A percentile compares a stretch with the other conserved stretches of the same genome.
These are phyloP conservation scores for Maconellicoccus hirsutus DNA, from an alignment of 1,140 invertebrate species.

Conservation along the genomic window DNA sequence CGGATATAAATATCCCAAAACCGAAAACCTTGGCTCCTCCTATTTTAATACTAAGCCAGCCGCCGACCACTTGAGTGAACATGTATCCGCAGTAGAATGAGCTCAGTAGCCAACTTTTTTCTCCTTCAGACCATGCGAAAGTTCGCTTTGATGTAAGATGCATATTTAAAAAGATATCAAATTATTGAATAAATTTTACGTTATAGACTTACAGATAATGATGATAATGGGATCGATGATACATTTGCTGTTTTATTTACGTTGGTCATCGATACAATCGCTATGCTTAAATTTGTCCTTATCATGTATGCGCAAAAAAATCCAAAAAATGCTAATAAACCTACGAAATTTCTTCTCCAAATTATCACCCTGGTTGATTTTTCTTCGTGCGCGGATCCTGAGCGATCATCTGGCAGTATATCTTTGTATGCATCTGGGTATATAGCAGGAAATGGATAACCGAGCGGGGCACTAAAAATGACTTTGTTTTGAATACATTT, in stretches of 20 bases:
- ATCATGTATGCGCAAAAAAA: slow-evolving; percentile 79
- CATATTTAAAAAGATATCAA: not conserved
- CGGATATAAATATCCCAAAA: slow-evolving; percentile 63
- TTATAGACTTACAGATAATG: too few species aligned
- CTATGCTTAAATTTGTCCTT: slow-evolving; percentile 76
- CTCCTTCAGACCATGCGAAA: slow-evolving; percentile 55
- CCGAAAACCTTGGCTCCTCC: slow-evolving; percentile 63
- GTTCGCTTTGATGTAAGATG: slow-evolving; percentile 25
- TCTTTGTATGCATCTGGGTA: too few species aligned
- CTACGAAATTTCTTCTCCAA: slow-evolving; percentile 52
- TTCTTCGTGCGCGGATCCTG: not conserved
- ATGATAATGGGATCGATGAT: too few species aligned
- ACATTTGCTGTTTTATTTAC: not conserved
- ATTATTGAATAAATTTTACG: too few species aligned
- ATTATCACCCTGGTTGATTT: not conserved
- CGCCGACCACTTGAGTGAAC: slow-evolving; percentile 59
- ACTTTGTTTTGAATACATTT: too few species aligned
- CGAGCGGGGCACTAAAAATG: too few species aligned
- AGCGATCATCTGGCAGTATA: not conserved
- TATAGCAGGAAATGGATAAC: too few species aligned
- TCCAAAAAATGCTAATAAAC: slow-evolving; percentile 68
- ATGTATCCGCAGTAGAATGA: slow-evolving; percentile 80
- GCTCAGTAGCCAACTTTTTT: slow-evolving; percentile 68
- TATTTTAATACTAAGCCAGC: slow-evolving; percentile 53
- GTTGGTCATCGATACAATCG: slow-evolving; percentile 73